phyloP scores from a whole-genome alignment of 2,797 vertebrate genomes.

The Ceryle rudis region DNA sequence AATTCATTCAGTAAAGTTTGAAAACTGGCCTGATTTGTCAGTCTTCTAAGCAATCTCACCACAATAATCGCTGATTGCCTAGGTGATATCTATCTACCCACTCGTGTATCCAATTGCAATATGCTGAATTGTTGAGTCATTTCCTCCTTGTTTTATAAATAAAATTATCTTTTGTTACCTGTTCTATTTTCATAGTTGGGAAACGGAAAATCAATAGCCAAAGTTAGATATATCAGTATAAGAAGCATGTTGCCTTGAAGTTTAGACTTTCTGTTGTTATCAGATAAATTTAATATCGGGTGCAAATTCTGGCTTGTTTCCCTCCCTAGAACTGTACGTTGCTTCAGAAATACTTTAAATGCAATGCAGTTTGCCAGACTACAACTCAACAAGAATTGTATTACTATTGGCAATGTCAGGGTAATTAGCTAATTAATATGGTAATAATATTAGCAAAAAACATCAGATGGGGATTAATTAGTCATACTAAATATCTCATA shows the following conservation, averaged over 20 bases:
- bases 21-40: not conserved
- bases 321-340: not conserved
- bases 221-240: not conserved
- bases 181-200: not conserved
- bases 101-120: not conserved
- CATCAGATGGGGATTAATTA: slow-evolving; percentile 70
- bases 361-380: not conserved
- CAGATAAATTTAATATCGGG: not conserved
- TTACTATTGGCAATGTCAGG: slow-evolving; percentile 48
- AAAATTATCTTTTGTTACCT: not conserved
- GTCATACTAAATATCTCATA: slow-evolving; percentile 65
- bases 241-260: not conserved
- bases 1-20: not conserved
- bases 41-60: not conserved
- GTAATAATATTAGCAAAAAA: slow-evolving; percentile 67
- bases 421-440: slow-evolving; percentile 74
- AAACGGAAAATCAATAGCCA: not conserved
- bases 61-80: not conserved
- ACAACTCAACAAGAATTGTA: slow-evolving; percentile 35
- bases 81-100: not conserved
- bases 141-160: not conserved
- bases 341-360: not conserved
- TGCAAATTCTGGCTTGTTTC: not conserved
- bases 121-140: not conserved
- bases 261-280: not conserved